These are phyloP conservation scores for Nansenia antarctica DNA, from an alignment of 2,113 vertebrate species.

Conservation along the genomic window DNA sequence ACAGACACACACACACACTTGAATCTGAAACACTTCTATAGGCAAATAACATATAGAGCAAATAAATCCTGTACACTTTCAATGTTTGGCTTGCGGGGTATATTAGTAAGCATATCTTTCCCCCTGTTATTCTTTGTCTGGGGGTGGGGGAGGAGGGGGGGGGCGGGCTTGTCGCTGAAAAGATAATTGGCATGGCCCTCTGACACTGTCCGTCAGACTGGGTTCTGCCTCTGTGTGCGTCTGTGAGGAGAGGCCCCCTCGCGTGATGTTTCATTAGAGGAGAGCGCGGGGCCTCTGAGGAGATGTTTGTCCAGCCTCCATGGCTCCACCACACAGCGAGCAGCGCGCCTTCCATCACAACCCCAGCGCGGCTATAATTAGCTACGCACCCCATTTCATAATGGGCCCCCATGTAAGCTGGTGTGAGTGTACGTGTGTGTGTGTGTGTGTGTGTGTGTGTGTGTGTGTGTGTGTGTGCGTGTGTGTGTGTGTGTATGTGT, in stretches of 20 bases:
- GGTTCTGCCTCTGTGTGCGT: conserved; percentile 50
- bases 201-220: conserved; percentile 67
- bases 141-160: conserved; percentile 21
- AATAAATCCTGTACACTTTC: conserved; percentile 63
- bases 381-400: conserved; percentile 37
- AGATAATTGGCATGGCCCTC: conserved; percentile 70
- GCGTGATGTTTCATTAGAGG: conserved; percentile 72
- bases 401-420: conserved; percentile 12
- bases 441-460: background rate
- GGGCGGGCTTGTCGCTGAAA: conserved; percentile 60
- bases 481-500: background rate
- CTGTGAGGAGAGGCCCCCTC: conserved; percentile 62
- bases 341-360: conserved; percentile 34
- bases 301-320: conserved; percentile 74
- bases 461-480: background rate
- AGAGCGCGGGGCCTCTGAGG: conserved; percentile 56
- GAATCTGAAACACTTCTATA: conserved; percentile 64
- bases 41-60: conserved; percentile 40
- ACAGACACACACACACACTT: conserved; percentile 55
- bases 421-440: conserved; percentile 4
- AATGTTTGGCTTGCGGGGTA: conserved; percentile 52
- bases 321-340: conserved; percentile 69
- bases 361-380: conserved; percentile 47
- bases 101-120: conserved; percentile 71
- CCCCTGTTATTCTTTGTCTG: conserved; percentile 69